A percentile compares a stretch with the other conserved stretches of the same genome.
Conservation (phyloP, 2,797 vertebrate genomes). For the Semaprochilodus insignis region DNA sequence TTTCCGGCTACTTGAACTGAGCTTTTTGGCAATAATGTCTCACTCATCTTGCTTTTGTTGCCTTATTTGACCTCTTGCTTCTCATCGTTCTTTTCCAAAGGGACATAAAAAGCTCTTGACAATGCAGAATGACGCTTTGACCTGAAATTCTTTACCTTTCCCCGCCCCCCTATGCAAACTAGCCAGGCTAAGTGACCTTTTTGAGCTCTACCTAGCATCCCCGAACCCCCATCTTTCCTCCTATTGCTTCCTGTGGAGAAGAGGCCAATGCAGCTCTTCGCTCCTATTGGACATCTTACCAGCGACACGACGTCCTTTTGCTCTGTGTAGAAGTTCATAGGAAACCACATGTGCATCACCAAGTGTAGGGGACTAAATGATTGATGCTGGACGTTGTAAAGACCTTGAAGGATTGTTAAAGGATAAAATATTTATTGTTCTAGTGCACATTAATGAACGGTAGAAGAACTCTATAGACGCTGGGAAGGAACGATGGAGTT, state of each 20-base stretch:
- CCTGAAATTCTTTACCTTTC: slow-evolving; percentile 58
- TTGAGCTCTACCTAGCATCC: slow-evolving; percentile 30
- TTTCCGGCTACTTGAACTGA: slow-evolving; percentile 58
- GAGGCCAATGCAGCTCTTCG: neutral
- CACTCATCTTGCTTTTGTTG: slow-evolving; percentile 59
- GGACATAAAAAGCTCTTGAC: slow-evolving; percentile 48
- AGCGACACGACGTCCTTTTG: slow-evolving; percentile 12
- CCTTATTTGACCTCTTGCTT: slow-evolving; percentile 57
- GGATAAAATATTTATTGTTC: slow-evolving; percentile 22
- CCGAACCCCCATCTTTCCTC: slow-evolving; percentile 11
- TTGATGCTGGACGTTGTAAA: neutral
- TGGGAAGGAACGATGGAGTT: neutral
- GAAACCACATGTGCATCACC: neutral
- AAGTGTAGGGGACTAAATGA: neutral
- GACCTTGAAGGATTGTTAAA: neutral
- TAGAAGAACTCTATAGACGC: neutral
- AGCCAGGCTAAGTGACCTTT: slow-evolving; percentile 61
- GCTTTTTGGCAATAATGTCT: slow-evolving; percentile 67
- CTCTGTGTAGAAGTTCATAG: neutral
- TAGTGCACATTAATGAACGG: neutral
- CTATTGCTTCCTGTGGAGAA: neutral
- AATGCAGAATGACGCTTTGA: slow-evolving; percentile 48
- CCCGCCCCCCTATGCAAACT: slow-evolving; percentile 70
- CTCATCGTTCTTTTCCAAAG: slow-evolving; percentile 58
- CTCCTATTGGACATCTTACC: slow-evolving; percentile 30